These are phyloP conservation scores for Himalopsyche anomala DNA, from an alignment of 2,888 invertebrate genomes.

Conservation along the genomic window DNA sequence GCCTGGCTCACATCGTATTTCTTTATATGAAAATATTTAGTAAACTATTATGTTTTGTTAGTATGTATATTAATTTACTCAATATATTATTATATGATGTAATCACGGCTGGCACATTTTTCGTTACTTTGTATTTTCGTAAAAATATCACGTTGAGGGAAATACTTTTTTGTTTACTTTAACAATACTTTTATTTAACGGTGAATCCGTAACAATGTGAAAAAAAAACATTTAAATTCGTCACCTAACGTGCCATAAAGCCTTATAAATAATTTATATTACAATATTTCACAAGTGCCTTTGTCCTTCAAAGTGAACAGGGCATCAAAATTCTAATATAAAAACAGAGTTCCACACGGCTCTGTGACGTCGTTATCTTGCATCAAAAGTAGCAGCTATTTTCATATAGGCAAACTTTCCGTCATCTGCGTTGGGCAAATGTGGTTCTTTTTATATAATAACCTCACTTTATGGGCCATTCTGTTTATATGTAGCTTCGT, in stretches of 20 bases:
- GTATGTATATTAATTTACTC: too few species aligned
- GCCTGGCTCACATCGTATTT: too few species aligned
- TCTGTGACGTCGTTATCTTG: background rate
- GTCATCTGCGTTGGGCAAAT: conserved; percentile 35
- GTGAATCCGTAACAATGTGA: too few species aligned
- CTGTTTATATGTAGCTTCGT: conserved; percentile 12
- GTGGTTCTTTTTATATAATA: conserved; percentile 41
- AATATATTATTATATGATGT: too few species aligned
- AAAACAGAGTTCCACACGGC: background rate
- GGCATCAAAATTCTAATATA: conserved; percentile 27
- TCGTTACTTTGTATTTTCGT: too few species aligned
- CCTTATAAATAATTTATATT: conserved; percentile 7
- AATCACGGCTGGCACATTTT: too few species aligned
- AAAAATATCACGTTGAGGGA: too few species aligned
- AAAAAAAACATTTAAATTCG: conserved; percentile 11
- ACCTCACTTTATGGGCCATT: conserved; percentile 26
- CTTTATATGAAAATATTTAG: too few species aligned
- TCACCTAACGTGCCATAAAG: conserved; percentile 3
- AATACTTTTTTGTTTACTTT: too few species aligned
- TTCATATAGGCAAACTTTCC: conserved; percentile 27
- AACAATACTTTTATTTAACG: too few species aligned
- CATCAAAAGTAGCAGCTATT: background rate
- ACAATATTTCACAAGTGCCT: conserved; percentile 27
- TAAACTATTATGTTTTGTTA: too few species aligned
- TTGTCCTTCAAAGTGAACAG: conserved; percentile 20